Evolutionary conservation across 2,797 vertebrate species (phyloP).

Genomic region (Lutjanus campechanus): DNA sequence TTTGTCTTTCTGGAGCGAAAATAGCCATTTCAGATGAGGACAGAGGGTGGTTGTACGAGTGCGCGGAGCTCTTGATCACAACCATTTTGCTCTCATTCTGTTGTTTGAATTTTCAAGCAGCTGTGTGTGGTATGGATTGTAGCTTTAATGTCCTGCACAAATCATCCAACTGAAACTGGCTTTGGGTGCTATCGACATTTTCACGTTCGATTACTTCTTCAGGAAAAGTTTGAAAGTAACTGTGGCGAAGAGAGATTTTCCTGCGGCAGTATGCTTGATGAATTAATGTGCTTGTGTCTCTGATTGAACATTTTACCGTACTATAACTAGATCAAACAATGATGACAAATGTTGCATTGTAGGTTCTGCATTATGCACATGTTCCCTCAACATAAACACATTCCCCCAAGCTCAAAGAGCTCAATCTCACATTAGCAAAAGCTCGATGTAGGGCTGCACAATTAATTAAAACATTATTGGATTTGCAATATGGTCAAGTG

Average conservation of each 20-base stretch:
- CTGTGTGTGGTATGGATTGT: constrained; percentile 38
- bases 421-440: constrained; percentile 45
- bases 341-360: constrained; percentile 59
- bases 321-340: constrained; percentile 56
- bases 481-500: too few relatives aligned
- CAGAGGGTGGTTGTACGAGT: constrained; percentile 33
- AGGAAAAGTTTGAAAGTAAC: constrained; percentile 36
- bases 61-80: constrained; percentile 35
- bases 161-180: constrained; percentile 44
- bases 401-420: constrained; percentile 20
- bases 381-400: constrained; percentile 44
- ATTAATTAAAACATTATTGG: too few relatives aligned
- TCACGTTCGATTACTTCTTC: constrained; percentile 50
- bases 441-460: not conserved
- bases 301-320: constrained; percentile 33
- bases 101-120: constrained; percentile 51
- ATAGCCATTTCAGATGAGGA: constrained; percentile 40
- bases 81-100: constrained; percentile 22
- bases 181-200: constrained; percentile 46
- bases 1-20: constrained; percentile 54
- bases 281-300: constrained; percentile 63
- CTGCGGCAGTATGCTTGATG: constrained; percentile 39
- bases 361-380: constrained; percentile 59
- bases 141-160: constrained; percentile 42
- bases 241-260: constrained; percentile 38